phyloP scores from a whole-genome alignment of 2,888 invertebrate species.

The Sarcophaga rosellei region DNA sequence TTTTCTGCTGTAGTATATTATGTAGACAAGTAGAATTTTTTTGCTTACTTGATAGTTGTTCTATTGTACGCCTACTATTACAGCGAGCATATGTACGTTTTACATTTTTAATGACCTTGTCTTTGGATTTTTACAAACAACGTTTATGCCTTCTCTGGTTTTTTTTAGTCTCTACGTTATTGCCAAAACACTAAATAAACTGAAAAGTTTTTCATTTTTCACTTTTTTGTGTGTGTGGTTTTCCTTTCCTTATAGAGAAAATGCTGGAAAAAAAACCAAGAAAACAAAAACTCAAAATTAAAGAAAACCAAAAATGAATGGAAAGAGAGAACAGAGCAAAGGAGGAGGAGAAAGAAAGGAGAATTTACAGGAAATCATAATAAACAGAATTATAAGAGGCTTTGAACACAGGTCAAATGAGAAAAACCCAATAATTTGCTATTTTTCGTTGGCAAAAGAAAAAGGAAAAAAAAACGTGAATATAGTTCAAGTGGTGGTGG shows the following conservation, averaged over 20 bases:
- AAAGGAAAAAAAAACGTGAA: background rate
- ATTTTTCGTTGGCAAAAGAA: background rate
- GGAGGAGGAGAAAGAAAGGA: background rate
- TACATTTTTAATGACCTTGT: conserved; percentile 38
- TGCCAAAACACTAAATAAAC: conserved; percentile 23
- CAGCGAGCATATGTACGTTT: conserved; percentile 1
- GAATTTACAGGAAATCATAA: conserved; percentile 5
- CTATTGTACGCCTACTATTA: background rate
- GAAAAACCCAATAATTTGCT: background rate
- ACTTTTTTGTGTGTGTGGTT: conserved; percentile 1
- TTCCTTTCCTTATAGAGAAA: background rate
- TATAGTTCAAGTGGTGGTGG: background rate
- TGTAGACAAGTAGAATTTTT: too few species aligned
- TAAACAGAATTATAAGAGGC: conserved; percentile 36
- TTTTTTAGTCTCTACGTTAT: background rate
- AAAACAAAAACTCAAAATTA: background rate
- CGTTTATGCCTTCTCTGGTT: background rate
- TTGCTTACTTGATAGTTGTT: too few species aligned
- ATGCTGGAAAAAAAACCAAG: background rate
- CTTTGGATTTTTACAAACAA: conserved; percentile 31
- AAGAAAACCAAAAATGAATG: background rate
- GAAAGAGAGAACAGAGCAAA: background rate
- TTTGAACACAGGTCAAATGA: conserved; percentile 30
- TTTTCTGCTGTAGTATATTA: too few species aligned
- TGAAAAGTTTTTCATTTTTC: background rate